Evolutionary conservation across 2,888 invertebrate genomes (phyloP), one percentile per base, ranked within the genome.

Genomic region (Lithodes maja): DNA sequence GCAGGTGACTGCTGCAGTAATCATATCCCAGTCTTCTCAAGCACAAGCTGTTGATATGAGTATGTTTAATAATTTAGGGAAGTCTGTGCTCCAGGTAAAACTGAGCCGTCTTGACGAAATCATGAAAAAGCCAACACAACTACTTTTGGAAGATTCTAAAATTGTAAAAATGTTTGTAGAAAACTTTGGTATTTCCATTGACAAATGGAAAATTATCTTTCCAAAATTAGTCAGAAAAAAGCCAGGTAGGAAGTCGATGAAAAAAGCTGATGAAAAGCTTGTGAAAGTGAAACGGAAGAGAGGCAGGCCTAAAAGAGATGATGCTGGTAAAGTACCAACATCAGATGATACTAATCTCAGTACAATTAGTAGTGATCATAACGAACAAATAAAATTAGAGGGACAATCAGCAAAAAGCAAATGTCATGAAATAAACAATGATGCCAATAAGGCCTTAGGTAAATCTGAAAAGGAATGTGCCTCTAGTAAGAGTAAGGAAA

Each of bases 1-100:
- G 50, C 88, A 91, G 71, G 80, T 91, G 53, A 83, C 85, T 71
- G 90, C 91, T 82, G 91, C 91, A 49, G 71, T 83, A n/a, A 74
- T 91, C 3, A 90, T 91, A 53, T 86, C 90, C 3, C 91, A 91
- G 82, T 91, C 91, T 55, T 87, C 91, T 55, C 86, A 90, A 53
- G 88, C 90, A 54, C 55, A 71, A 49, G 84, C 79, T 52, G 86
- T 91, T 61, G 86, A 91, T 68, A 91, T 91, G 91, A 81, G 82
- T 53, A 91, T 91, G 91, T 91, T 91, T 86, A 77, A 80, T 33
- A 83, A 88, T 54, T 53, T 90, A 15, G 88, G 84, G 2, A 90
- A 78, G 75, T 88, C 86, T 74, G 80, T 54, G 49, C 82, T 88
- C 15, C 50, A 53, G 17, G 80, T 91, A 15, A 83, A 78, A n/a